phyloP scores from a whole-genome alignment of 1,140 invertebrate species.

The Drosophila truncata region DNA sequence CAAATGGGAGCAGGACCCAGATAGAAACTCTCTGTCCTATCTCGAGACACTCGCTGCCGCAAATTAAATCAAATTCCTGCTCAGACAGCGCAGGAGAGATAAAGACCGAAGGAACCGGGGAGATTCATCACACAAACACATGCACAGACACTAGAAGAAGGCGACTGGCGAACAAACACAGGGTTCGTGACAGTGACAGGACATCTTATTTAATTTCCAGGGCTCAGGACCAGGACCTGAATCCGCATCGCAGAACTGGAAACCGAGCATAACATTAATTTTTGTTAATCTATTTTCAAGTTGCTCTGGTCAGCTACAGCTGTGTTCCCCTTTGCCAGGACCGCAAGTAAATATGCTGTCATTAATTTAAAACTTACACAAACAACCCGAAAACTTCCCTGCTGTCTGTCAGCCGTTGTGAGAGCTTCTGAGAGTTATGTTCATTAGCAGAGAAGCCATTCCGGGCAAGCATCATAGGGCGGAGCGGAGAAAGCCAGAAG shows the following conservation, averaged over 20 bases:
- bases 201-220: conserved; percentile 81
- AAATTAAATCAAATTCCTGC: conserved; percentile 61
- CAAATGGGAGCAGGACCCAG: conserved; percentile 32
- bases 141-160: conserved; percentile 1
- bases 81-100: conserved; percentile 25
- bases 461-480: conserved; percentile 34
- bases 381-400: conserved; percentile 65
- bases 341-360: conserved; percentile 80
- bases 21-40: conserved; percentile 30
- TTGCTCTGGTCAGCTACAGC: conserved; percentile 55
- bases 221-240: conserved; percentile 36
- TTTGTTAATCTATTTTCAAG: conserved; percentile 82
- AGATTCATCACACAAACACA: conserved; percentile 61
- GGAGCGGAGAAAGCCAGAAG: conserved; percentile 12
- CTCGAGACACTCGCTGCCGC: conserved; percentile 27
- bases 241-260: conserved; percentile 33
- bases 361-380: conserved; percentile 81
- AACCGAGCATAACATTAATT: conserved; percentile 76
- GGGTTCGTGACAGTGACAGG: conserved; percentile 69
- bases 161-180: conserved; percentile 17
- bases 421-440: conserved; percentile 71
- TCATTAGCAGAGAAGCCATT: conserved; percentile 76
- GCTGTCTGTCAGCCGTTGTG: conserved; percentile 30
- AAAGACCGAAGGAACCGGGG: conserved; percentile 9
- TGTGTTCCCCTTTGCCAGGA: conserved; percentile 36